phyloP scores from a whole-genome alignment of 2,888 invertebrate genomes.

The Rhagonycha fulva region DNA sequence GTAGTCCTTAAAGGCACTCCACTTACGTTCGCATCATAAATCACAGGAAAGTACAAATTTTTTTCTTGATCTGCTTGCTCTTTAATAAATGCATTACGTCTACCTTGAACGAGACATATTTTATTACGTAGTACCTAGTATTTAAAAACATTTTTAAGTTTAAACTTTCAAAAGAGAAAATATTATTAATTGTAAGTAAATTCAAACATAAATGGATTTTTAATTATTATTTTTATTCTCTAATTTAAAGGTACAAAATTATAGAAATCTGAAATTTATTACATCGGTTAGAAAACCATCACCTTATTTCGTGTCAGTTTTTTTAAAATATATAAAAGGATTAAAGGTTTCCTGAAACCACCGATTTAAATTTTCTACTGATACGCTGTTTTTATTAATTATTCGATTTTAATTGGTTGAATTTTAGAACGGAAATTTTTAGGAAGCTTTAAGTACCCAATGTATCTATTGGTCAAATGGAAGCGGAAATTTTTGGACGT shows the following conservation, averaged over 20 bases:
- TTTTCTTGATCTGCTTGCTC: conserved; percentile 44
- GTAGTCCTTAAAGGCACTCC: conserved; percentile 41
- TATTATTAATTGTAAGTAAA: neutral
- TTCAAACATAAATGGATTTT: neutral
- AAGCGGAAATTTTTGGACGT: too few relatives aligned
- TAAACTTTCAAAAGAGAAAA: neutral
- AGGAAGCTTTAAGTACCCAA: too few relatives aligned
- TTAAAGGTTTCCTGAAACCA: too few relatives aligned
- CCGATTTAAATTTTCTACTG: too few relatives aligned
- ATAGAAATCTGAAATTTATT: neutral
- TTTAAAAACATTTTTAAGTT: neutral
- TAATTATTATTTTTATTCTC: neutral
- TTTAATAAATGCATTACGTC: conserved; percentile 39
- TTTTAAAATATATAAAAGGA: too few relatives aligned
- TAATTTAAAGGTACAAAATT: neutral
- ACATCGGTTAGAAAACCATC: neutral
- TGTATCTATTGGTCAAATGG: too few relatives aligned
- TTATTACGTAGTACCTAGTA: neutral
- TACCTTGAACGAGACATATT: conserved; percentile 41
- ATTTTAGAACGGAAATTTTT: too few relatives aligned
- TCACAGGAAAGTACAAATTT: conserved; percentile 40
- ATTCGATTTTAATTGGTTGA: too few relatives aligned
- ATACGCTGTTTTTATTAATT: too few relatives aligned
- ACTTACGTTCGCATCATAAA: conserved; percentile 43
- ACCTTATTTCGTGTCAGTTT: too few relatives aligned